Evolutionary conservation across 2,113 vertebrate species (phyloP).

Genomic region (Pelmatolapia mariae): DNA sequence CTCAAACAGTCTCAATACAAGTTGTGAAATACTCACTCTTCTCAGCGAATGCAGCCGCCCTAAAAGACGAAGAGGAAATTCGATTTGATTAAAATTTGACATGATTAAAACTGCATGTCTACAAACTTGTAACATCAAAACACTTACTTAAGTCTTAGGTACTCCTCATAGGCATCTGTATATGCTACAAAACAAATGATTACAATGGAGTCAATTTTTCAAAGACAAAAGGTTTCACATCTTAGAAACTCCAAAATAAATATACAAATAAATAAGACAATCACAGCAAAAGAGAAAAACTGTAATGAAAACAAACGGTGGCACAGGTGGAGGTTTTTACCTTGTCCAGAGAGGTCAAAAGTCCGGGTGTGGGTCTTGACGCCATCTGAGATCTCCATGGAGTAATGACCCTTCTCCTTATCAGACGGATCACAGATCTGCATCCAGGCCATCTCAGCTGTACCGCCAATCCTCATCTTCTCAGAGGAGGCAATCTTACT

Average conservation of each 20-base stretch:
- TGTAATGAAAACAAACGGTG: not conserved
- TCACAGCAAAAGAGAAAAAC: not conserved
- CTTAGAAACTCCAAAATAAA: not conserved
- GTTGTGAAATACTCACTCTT: constrained; percentile 84
- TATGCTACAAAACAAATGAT: constrained; percentile 75
- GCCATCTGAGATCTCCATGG: constrained; percentile 85
- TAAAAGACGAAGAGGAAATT: constrained; percentile 41
- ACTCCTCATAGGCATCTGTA: constrained; percentile 87
- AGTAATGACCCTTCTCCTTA: constrained; percentile 92
- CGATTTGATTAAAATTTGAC: not conserved
- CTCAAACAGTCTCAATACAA: not conserved
- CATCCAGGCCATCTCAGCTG: constrained; percentile 88
- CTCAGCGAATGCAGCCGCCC: constrained; percentile 93
- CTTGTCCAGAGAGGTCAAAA: constrained; percentile 93
- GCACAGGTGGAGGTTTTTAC: constrained; percentile 34
- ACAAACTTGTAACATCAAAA: not conserved
- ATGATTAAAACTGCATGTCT: not conserved
- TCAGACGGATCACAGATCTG: constrained; percentile 92
- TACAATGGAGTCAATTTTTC: not conserved
- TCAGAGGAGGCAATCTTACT: constrained; percentile 91
- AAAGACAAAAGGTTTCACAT: not conserved
- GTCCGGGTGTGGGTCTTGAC: constrained; percentile 79
- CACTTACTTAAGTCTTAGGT: constrained; percentile 91
- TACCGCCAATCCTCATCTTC: constrained; percentile 90
- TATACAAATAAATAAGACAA: not conserved